Base-by-base conservation (phyloP, 2,113 vertebrate species). In the Lucifuga dentata region DNA sequence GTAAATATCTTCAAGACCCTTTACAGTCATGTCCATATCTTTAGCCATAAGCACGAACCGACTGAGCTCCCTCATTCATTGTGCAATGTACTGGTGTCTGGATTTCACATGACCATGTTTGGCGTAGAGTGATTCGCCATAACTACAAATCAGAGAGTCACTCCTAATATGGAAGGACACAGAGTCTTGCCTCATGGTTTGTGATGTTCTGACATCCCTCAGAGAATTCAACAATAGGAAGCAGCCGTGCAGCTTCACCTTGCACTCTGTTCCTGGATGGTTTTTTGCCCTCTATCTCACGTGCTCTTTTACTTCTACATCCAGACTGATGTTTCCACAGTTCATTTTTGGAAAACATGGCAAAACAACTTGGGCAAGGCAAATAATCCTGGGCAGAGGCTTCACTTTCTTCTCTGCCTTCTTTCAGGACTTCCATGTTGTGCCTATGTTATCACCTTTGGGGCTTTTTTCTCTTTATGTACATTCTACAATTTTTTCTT, bases 141-240 rank as follows among this genome's bases (percentile, higher is more conserved):
- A 72, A 1, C 5, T 29, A 5, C 58, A 56, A 13, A 72, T 62
- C 41, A 71, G 32, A 9, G 23, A 3, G 40, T 72, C 69, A 12
- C 5, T 41, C 23, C 59, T 40, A 6, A 73, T 56, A 5, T 63
- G 59, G 57, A 29, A 49, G 11, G 41, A 57, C 0, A 78, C 56
- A 16, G 40, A 23, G 61, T 78, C 69, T 41, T 73, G 58, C 7
- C 21, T 1, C 46, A 70, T 69, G 1, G 19, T 51, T 55, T 6
- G 68, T 41, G 12, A 80, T 19, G 0, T 10, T 1, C 21, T 69
- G 51, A 33, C 43, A 20, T 21, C 56, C 68, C 0, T 19, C 19
- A 0, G 56, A 57, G 5, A 57, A 53, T n/a, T n/a, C n/a, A n/a
- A n/a, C n/a, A 12, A 40, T 64, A 11, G 69, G 63, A 45, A 73